Base-by-base conservation (phyloP, 2,888 invertebrate genomes). In the Drosophila neonasuta region DNA sequence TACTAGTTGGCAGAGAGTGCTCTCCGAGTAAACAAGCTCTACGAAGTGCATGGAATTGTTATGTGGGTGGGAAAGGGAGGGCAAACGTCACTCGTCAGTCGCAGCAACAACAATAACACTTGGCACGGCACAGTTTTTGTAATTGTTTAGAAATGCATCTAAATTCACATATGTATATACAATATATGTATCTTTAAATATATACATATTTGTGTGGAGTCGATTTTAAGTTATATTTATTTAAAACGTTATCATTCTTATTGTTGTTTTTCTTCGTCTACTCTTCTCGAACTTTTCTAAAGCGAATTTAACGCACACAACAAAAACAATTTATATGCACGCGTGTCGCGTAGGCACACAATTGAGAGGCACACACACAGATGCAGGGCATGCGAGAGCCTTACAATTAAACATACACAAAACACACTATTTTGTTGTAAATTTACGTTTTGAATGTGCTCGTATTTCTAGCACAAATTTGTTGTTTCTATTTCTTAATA, bases 21-120 rank as follows among this genome's bases (percentile, higher is more conserved):
- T 62, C 60, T 68, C 34, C 20, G 78, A 65, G 65, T 87, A 80
- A 80, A 87, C 83, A 86, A 87, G 77, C 85, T 32, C 71, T 76
- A 75, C 69, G 58, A 77, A 74, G 63, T 79, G 87, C 86, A 87
- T 63, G 65, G 66, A 74, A 64, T 61, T 61, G 57, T 41, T 32
- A n/a, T 68, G 64, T 60, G 61, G 63, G 54, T 63, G 71, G 41
- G 61, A 68, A 62, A 56, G 62, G 68, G 55, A 79, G 65, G 55
- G 63, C 58, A 68, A 76, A 76, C 77, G 87, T 76, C 87, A 70
- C 72, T 69, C 66, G 51, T 44, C 42, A 79, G 13, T 52, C 67
- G 11, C 67, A 67, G 10, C 41, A 58, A 54, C 44, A 74, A 63
- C 69, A 74, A 78, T 49, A 74, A 48, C 55, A 63, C 66, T 75